Evolutionary conservation across 2,888 invertebrate species (phyloP), one percentile per base, ranked within the genome.

Genomic region (Morpho helenor): DNA sequence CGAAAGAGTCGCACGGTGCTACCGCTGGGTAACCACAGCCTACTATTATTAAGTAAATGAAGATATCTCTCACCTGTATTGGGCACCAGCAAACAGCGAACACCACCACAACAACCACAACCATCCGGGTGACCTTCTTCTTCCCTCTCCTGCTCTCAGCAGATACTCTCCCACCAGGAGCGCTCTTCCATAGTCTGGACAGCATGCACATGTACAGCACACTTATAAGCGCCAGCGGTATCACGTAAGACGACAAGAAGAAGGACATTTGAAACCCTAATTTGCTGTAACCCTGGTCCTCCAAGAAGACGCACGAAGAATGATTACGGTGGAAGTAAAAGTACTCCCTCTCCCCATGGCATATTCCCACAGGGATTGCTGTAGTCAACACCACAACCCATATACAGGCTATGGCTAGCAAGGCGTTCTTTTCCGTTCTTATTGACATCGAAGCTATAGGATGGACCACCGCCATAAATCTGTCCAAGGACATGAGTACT

Each of bases 1-100:
- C n/a, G n/a, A n/a, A n/a, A n/a, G n/a, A n/a, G n/a, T n/a, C n/a
- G n/a, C n/a, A n/a, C n/a, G n/a, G n/a, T n/a, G n/a, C n/a, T n/a
- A n/a, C n/a, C n/a, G n/a, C n/a, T n/a, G n/a, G n/a, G n/a, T n/a
- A n/a, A n/a, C n/a, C n/a, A n/a, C n/a, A n/a, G n/a, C n/a, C n/a
- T n/a, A n/a, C n/a, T n/a, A n/a, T n/a, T n/a, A n/a, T n/a, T n/a
- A n/a, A n/a, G 16, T 16, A 31, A 31, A 31, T 31, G 3, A 56
- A 57, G 40, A 10, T 49, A 50, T 31, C 9, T 78, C 82, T 92
- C 72, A 97, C 95, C 92, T 98, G 97, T 76, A 98, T 96, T 39
- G 98, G 98, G 73, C 96, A 94, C 98, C 98, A 98, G 87, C 98
- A 97, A 47, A 97, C 92, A 22, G 98, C 97, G 82, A 98, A 98